These are phyloP conservation scores for Eristalis arbustorum DNA, from an alignment of 2,888 invertebrate species.

Conservation along the genomic window DNA sequence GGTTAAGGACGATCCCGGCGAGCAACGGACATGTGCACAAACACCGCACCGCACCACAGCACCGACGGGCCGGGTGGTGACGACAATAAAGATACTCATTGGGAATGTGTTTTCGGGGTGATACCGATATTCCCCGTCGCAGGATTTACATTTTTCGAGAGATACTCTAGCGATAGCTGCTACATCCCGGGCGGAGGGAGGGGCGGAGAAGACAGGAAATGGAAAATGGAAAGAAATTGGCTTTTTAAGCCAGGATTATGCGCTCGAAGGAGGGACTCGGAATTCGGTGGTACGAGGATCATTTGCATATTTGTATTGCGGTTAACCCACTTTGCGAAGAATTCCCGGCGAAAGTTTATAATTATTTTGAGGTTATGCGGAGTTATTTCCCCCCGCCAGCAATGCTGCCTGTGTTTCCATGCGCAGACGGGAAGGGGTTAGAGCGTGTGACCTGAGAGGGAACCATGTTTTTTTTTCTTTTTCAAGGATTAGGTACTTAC, in stretches of 20 bases:
- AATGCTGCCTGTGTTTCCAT: neutral
- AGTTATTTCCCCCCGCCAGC: neutral
- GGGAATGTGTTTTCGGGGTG: constrained; percentile 36
- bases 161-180: neutral
- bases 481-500: constrained; percentile 20
- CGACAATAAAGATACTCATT: constrained; percentile 60
- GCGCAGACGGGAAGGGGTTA: neutral
- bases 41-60: neutral
- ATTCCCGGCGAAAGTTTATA: constrained; percentile 49
- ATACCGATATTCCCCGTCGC: constrained; percentile 11
- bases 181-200: neutral
- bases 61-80: constrained; percentile 25
- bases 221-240: constrained; percentile 60
- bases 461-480: neutral
- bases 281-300: constrained; percentile 47
- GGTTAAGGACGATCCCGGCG: constrained; percentile 33
- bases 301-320: constrained; percentile 68
- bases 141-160: neutral
- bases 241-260: constrained; percentile 64
- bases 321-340: constrained; percentile 56
- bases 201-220: neutral
- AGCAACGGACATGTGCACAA: neutral
- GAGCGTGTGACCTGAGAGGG: neutral
- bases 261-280: constrained; percentile 40
- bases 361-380: constrained; percentile 51